Base-by-base conservation (phyloP, 2,888 invertebrate genomes). In the Eupithecia centaureata region DNA sequence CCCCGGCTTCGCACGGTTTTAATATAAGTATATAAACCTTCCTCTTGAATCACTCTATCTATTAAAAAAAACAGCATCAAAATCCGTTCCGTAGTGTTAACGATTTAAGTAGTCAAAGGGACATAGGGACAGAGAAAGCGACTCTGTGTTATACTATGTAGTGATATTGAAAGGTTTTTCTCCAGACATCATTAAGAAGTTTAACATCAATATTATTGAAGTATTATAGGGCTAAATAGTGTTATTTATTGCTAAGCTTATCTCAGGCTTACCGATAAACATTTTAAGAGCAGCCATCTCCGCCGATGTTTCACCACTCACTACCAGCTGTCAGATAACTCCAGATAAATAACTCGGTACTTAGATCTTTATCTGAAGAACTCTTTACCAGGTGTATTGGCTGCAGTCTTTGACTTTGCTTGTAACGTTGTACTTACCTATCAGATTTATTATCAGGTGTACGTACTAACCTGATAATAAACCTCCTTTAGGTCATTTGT, bases 251-350 rank as follows among this genome's bases (percentile, higher is more conserved):
- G 10, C 1, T 25, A 25, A 25, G 5, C 25, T 25, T 5, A 25
- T 25, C 13, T 51, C 12, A 25, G 15, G 5, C 85, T 84, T 72
- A 90, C 89, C 81, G 25, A 90, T 68, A 58, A 88, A 61, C 4
- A 80, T 72, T 67, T 76, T 75, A 10, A 89, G 77, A 35, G 79
- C 87, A 68, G 86, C 88, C 90, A 90, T 90, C 58, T 42, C 42
- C 30, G 5, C 1, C 61, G 32, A 66, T 33, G 33, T 62, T 25
- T 58, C 28, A 56, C 18, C 61, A 61, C 57, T 57, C 47, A 72
- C 67, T 64, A 59, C 33, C 28, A 8, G 15, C 56, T 66, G 65
- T 30, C 61, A 61, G 65, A 65, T 68, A 57, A 57, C 30, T 27
- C 25, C 56, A 28, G 57, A 57, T 30, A 27, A 52, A 27, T 52